These are phyloP conservation scores for Ophion obscuratus DNA, from an alignment of 2,888 invertebrate species.

Conservation along the genomic window DNA sequence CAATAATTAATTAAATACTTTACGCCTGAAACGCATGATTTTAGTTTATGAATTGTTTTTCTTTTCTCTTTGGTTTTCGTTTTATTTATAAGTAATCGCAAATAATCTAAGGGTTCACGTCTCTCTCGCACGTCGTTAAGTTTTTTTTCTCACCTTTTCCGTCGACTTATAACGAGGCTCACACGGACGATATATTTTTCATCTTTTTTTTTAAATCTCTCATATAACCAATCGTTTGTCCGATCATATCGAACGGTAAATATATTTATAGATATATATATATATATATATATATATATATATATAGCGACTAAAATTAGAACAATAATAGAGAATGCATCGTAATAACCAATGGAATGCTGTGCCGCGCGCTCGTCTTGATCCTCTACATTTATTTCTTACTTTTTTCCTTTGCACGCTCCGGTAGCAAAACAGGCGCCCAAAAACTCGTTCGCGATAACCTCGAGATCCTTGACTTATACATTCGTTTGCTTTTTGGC, in stretches of 20 bases:
- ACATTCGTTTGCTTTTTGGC: constrained; percentile 1
- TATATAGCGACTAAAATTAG: constrained; percentile 66
- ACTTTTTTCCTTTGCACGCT: constrained; percentile 6
- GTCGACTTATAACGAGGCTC: constrained; percentile 73
- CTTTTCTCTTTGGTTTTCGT: constrained; percentile 58
- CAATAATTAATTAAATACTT: constrained; percentile 74
- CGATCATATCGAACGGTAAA: constrained; percentile 66
- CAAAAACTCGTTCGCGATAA: constrained; percentile 18
- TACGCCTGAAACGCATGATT: constrained; percentile 71
- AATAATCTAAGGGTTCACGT: constrained; percentile 72
- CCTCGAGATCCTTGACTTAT: constrained; percentile 25
- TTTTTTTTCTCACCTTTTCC: constrained; percentile 66
- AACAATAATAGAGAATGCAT: constrained; percentile 66
- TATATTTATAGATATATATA: too few species aligned
- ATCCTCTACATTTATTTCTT: not conserved
- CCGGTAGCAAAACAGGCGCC: constrained; percentile 37
- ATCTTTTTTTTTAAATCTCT: constrained; percentile 49
- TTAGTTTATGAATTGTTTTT: constrained; percentile 32
- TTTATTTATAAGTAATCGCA: constrained; percentile 69
- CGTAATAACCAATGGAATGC: constrained; percentile 61
- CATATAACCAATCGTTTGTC: constrained; percentile 60
- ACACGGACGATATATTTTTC: constrained; percentile 73
- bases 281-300: constrained; percentile 47
- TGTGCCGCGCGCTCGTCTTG: constrained; percentile 51
- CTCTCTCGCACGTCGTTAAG: constrained; percentile 20